phyloP scores from a whole-genome alignment of 2,888 invertebrate genomes.

The Melanargia galathea region DNA sequence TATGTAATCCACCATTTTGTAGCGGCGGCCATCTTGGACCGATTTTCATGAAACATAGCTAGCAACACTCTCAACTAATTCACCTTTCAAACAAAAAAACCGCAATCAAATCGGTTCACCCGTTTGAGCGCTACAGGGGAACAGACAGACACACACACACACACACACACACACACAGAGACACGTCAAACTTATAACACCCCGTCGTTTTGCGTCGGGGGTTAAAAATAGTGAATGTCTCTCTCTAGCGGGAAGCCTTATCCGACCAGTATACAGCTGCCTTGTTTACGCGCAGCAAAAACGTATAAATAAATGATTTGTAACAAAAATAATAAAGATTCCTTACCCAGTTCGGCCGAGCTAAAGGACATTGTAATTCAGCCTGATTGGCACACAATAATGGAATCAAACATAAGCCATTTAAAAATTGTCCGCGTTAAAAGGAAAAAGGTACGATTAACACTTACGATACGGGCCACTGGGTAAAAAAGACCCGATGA shows the following conservation, averaged over 20 bases:
- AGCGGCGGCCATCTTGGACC: no score
- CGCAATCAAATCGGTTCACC: no score
- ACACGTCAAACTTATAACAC: no score
- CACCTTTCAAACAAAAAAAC: no score
- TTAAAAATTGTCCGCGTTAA: conserved; percentile 79
- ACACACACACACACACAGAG: no score
- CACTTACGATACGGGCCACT: background rate
- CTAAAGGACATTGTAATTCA: conserved; percentile 82
- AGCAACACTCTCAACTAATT: no score
- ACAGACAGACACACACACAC: no score
- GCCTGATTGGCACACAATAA: conserved; percentile 82
- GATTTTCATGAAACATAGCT: no score
- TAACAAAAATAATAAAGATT: conserved; percentile 73
- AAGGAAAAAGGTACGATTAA: conserved; percentile 65
- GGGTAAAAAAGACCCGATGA: background rate
- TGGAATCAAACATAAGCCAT: conserved; percentile 81
- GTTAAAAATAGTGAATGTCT: conserved; percentile 17
- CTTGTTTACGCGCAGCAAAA: conserved; percentile 70
- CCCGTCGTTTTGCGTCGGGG: no score
- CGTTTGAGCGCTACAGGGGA: no score
- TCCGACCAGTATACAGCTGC: conserved; percentile 59
- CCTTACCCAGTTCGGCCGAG: conserved; percentile 71
- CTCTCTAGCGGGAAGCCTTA: conserved; percentile 17
- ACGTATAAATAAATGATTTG: conserved; percentile 73
- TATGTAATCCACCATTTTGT: no score